Evolutionary conservation across 2,797 vertebrate species (phyloP).

Genomic region (Chelon labrosus): DNA sequence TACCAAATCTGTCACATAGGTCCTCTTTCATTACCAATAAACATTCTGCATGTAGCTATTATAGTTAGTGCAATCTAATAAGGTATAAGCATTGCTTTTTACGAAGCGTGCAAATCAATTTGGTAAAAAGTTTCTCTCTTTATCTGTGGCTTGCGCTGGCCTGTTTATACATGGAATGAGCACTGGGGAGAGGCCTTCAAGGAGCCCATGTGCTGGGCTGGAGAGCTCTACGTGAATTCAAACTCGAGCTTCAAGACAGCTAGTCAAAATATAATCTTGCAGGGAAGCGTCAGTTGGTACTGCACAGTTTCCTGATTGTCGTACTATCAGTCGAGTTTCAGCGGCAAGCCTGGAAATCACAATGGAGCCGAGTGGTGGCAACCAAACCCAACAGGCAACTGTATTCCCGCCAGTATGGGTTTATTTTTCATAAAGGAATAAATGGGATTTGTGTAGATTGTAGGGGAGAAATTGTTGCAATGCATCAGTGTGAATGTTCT

Average conservation of each 20-base stretch:
- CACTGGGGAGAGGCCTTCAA: conserved; percentile 15
- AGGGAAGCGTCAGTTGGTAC: conserved; percentile 56
- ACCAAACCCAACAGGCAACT: conserved; percentile 82
- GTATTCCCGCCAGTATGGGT: conserved; percentile 82
- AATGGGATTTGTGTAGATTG: conserved; percentile 89
- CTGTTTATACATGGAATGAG: conserved; percentile 50
- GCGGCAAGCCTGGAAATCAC: conserved; percentile 64
- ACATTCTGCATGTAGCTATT: conserved; percentile 81
- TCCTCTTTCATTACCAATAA: conserved; percentile 84
- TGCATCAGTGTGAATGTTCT: conserved; percentile 85
- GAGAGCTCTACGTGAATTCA: conserved; percentile 23
- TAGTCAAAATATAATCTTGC: conserved; percentile 48
- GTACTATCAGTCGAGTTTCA: conserved; percentile 67
- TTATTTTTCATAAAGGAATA: conserved; percentile 86
- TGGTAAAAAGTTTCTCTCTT: conserved; percentile 77
- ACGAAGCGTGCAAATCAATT: conserved; percentile 86
- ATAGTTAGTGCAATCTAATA: conserved; percentile 85
- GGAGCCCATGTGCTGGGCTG: conserved; percentile 24
- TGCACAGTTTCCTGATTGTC: conserved; percentile 61
- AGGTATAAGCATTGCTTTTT: conserved; percentile 81
- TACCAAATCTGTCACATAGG: conserved; percentile 78
- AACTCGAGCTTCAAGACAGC: conserved; percentile 31
- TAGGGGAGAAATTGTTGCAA: conserved; percentile 83
- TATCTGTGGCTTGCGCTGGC: conserved; percentile 69
- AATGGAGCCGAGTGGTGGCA: conserved; percentile 68